phyloP scores from a whole-genome alignment of 2,888 invertebrate species.

The Ophioninae sp. region DNA sequence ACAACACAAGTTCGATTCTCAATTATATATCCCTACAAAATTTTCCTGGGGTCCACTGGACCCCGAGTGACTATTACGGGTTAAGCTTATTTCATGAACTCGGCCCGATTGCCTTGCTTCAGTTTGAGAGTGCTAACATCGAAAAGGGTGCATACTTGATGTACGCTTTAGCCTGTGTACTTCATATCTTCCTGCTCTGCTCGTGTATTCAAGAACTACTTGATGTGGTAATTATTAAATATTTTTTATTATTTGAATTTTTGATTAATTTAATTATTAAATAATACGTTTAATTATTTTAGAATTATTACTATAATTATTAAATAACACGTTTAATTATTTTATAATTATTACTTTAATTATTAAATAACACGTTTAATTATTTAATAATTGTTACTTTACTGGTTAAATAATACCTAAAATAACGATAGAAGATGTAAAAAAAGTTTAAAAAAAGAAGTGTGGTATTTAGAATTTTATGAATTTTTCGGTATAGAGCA shows the following conservation, averaged over 20 bases:
- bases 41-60: too few relatives aligned
- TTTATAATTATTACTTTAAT: too few relatives aligned
- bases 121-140: constrained; percentile 42
- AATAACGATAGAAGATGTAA: not conserved
- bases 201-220: constrained; percentile 67
- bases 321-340: too few relatives aligned
- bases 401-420: not conserved
- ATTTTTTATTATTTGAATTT: too few relatives aligned
- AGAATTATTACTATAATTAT: too few relatives aligned
- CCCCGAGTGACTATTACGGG: too few relatives aligned
- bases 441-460: not conserved
- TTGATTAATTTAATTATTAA: too few relatives aligned
- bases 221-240: constrained; percentile 69
- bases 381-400: too few relatives aligned
- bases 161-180: constrained; percentile 59
- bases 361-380: too few relatives aligned
- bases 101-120: not conserved
- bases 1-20: too few relatives aligned
- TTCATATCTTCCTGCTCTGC: constrained; percentile 69
- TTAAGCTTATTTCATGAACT: not conserved
- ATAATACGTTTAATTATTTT: too few relatives aligned
- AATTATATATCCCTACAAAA: too few relatives aligned
- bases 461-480: not conserved
- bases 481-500: constrained; percentile 60
- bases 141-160: constrained; percentile 49